These are phyloP conservation scores for Burhinus oedicnemus DNA, from an alignment of 2,113 vertebrate species.

Conservation along the genomic window DNA sequence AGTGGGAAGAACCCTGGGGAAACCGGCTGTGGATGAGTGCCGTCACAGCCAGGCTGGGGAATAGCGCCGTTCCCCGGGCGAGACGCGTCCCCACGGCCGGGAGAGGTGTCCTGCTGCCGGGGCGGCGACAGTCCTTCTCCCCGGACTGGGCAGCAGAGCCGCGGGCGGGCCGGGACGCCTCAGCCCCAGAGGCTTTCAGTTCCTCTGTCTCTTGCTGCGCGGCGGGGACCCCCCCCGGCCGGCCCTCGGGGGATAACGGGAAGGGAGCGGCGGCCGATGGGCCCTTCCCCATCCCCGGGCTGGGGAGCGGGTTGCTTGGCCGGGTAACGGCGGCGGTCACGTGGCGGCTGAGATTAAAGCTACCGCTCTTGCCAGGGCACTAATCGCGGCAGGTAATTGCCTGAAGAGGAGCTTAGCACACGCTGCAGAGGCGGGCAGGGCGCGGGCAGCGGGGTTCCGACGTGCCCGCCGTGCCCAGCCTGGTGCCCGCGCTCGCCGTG, in stretches of 20 bases:
- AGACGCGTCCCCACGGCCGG: accelerated
- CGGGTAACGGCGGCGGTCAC: accelerated
- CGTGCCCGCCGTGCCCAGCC: not conserved
- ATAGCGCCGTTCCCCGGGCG: accelerated
- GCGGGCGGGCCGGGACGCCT: accelerated
- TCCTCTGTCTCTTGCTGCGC: not conserved
- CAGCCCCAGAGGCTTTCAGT: not conserved
- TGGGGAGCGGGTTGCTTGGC: not conserved
- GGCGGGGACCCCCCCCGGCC: not conserved
- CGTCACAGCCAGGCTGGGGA: accelerated
- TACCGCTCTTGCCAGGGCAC: not conserved
- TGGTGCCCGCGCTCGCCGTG: not conserved
- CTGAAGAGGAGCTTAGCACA: not conserved
- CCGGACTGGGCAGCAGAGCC: not conserved
- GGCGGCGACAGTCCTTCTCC: not conserved
- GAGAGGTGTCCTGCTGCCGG: not conserved
- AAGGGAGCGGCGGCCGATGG: not conserved
- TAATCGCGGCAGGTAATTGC: not conserved
- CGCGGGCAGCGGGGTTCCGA: not conserved
- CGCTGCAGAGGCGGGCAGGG: not conserved
- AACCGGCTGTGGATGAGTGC: not conserved
- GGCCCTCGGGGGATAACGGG: not conserved
- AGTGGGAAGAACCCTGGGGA: not conserved
- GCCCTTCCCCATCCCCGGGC: not conserved
- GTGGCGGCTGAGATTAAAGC: not conserved